Conservation (phyloP, 2,888 invertebrate species). For the Lasiommata megera region DNA sequence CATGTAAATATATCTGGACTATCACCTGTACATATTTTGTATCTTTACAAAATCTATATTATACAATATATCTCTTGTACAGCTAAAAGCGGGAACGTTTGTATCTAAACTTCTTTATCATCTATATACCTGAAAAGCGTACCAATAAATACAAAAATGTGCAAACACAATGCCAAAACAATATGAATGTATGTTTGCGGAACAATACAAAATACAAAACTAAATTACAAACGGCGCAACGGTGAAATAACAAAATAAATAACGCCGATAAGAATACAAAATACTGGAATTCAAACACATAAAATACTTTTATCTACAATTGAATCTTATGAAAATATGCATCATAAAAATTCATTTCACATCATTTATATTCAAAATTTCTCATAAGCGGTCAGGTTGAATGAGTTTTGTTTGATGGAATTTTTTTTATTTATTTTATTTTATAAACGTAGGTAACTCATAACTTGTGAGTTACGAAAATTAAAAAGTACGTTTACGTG, state of each 20-base stretch:
- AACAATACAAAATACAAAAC: constrained; percentile 8
- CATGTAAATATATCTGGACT: no score
- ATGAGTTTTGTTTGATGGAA: constrained; percentile 14
- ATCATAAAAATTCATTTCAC: constrained; percentile 21
- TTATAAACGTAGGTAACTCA: no score
- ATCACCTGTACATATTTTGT: no score
- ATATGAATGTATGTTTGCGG: not conserved
- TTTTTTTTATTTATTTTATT: not conserved
- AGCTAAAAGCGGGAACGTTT: no score
- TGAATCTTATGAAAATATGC: constrained; percentile 23
- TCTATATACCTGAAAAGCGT: not conserved
- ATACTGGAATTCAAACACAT: constrained; percentile 20
- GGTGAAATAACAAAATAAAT: constrained; percentile 17
- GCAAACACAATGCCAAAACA: not conserved
- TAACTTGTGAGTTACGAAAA: no score
- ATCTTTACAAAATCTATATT: no score
- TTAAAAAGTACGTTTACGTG: no score
- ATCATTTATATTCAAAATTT: constrained; percentile 14
- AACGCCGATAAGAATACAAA: constrained; percentile 13
- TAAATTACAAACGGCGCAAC: constrained; percentile 9
- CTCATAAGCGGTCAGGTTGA: constrained; percentile 23
- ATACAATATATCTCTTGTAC: no score
- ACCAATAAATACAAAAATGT: not conserved
- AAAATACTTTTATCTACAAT: constrained; percentile 27
- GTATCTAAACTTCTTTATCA: no score